Base-by-base conservation (phyloP, 2,888 invertebrate species). In the Drosophila affinis region DNA sequence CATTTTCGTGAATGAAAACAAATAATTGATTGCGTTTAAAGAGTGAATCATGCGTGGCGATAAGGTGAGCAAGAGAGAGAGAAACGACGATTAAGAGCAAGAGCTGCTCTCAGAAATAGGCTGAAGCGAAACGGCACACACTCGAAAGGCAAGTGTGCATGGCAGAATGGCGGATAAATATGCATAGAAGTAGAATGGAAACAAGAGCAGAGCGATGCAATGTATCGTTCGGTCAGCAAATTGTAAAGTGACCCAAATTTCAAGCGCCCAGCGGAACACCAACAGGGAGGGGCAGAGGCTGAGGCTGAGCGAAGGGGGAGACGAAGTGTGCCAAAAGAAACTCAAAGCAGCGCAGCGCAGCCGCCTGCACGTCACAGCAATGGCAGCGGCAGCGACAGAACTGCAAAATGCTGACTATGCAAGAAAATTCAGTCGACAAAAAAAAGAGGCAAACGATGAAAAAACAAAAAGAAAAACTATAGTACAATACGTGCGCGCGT, bases 241-340 rank as follows among this genome's bases (percentile, higher is more conserved):
- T 84, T 84, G 76, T 87, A 87, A 77, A 87, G 78, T 89, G 89
- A 86, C 89, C 89, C 85, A 86, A 86, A 89, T 89, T 89, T 74
- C 52, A 27, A 59, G 59, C 67, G 69, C 75, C 72, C 69, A 62
- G 69, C 78, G 47, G 51, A 21, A 39, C 39, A 39, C 39, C 39
- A 39, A n/a, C 39, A n/a, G 39, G 39, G 48, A 12, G 39, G 29
- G 55, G 52, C 48, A 53, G 56, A n/a, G 39, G 44, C 21, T 45
- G 39, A 18, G 62, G 14, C 39, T n/a, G 39, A 4, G 18, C 55
- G 24, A 18, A 24, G 49, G 54, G 75, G 74, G 79, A 72, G 72
- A 58, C 87, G 82, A 89, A 84, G 89, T 89, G 80, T 88, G 88
- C 86, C 89, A 87, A 81, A 81, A 70, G 71, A 67, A 67, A 67